Evolutionary conservation across 2,113 vertebrate species (phyloP).

Genomic region (Orthonyx spaldingii): DNA sequence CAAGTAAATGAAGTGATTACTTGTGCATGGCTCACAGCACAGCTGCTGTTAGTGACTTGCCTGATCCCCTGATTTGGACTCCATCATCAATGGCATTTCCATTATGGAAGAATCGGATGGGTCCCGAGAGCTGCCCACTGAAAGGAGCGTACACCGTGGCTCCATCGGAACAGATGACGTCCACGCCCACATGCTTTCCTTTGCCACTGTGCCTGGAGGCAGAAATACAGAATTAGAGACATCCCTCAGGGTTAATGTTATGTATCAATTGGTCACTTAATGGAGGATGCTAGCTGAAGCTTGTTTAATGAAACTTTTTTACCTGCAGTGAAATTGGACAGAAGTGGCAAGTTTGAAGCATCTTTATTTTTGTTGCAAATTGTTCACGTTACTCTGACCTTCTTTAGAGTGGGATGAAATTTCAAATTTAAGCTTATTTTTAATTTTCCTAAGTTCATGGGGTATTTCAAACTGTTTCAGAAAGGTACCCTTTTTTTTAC

Average conservation of each 20-base stretch:
- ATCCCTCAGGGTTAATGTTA: neutral
- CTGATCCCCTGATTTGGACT: conserved; percentile 67
- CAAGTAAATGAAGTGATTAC: neutral
- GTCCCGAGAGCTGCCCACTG: conserved; percentile 64
- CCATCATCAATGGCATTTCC: conserved; percentile 75
- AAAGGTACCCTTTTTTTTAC: neutral
- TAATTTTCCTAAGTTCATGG: neutral
- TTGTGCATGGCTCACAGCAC: fast-evolving
- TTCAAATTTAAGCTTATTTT: neutral
- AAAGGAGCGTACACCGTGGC: conserved; percentile 73
- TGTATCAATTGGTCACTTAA: fast-evolving
- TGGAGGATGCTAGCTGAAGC: neutral
- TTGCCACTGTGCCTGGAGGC: conserved; percentile 4
- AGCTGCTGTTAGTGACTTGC: conserved; percentile 22
- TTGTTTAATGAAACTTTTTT: neutral
- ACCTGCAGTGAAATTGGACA: neutral
- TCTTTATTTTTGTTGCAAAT: neutral
- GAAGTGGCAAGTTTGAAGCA: neutral
- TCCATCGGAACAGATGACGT: conserved; percentile 73
- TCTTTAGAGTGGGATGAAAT: neutral
- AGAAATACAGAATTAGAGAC: neutral
- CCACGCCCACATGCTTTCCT: conserved; percentile 53
- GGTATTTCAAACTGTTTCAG: neutral
- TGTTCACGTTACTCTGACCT: neutral
- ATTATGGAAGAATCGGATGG: conserved; percentile 57